Base-by-base conservation (phyloP, 2,113 vertebrate genomes). In the Rallus limicola region DNA sequence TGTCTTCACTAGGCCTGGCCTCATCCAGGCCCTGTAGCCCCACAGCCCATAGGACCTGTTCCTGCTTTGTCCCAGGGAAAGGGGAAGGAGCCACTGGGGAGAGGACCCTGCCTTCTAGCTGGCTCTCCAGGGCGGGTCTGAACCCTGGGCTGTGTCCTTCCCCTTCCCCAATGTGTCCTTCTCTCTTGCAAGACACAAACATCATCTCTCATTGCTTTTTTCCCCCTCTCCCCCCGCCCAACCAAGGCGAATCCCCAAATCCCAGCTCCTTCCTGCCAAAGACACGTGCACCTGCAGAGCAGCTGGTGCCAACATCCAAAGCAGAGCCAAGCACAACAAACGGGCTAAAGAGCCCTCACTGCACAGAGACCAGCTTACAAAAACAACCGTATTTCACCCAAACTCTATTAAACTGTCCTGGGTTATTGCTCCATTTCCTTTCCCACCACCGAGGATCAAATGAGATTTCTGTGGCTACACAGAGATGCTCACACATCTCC, bases 301-400 rank as follows among this genome's bases (percentile, higher is more conserved):
- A 93, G 92, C 95, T 88, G 95, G 95, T 96, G 95, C 96, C 96
- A 97, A 88, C 95, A 96, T 90, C 80, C 65, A 92, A 36, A 95
- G 93, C 60, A 63, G 88, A 95, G 96, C 96, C 96, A 97, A 97
- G 86, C 86, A 96, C 95, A 96, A 96, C 76, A 95, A 96, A 90
- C 2, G 69, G 95, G 95, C 96, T 96, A 96, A 96, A 95, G 93
- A 97, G 79, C 92, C 96, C 95, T 97, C 92, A 75, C 90, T 90
- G 88, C 80, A 93, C 72, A 90, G 93, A 94, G 95, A 96, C 96
- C 95, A 92, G 93, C 95, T 96, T 96, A 96, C 85, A 95, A 97
- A 97, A 97, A 97, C 92, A 97, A 95, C 92, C 44, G 80, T 93
- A 95, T 96, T 97, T 97, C 96, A 96, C 96, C 96, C 96, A 94